Evolutionary conservation across 2,113 vertebrate genomes (phyloP).

Genomic region (Lophochroa leadbeateri): DNA sequence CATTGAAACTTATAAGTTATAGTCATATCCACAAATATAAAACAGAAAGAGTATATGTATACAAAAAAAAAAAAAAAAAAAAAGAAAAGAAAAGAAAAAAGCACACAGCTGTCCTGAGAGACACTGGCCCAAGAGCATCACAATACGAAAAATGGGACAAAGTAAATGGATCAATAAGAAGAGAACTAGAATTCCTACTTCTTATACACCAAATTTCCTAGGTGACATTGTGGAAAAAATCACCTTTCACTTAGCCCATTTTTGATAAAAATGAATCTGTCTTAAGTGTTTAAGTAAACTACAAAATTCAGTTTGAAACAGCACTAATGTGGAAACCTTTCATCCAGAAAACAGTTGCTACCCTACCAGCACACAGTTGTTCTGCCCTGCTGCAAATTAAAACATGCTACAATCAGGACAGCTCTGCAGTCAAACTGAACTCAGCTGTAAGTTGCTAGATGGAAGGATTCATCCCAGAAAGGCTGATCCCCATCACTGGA

Average conservation of each 20-base stretch:
- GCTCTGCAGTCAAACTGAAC: background rate
- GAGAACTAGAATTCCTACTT: background rate
- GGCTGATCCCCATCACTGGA: background rate
- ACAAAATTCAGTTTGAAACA: background rate
- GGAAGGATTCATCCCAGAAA: background rate
- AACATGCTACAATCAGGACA: background rate
- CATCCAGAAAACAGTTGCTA: background rate
- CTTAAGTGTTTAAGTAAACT: background rate
- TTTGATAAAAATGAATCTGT: background rate
- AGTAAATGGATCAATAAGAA: background rate
- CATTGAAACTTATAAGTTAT: background rate
- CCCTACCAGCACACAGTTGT: background rate
- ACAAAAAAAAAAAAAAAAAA: background rate
- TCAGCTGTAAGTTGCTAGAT: background rate
- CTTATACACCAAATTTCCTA: background rate
- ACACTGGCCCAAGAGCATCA: background rate
- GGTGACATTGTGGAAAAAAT: fast-evolving
- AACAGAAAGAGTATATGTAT: background rate
- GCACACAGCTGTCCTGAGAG: background rate
- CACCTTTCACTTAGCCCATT: background rate
- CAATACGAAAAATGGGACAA: background rate
- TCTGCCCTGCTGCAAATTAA: background rate
- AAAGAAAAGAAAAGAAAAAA: too few relatives aligned
- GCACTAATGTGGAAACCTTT: background rate
- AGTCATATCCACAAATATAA: background rate